Percentiles rank a stretch among this genome's conserved stretches.
Evolutionary conservation across 1,140 invertebrate genomes (phyloP).

Genomic region (Bombus cullumanus): DNA sequence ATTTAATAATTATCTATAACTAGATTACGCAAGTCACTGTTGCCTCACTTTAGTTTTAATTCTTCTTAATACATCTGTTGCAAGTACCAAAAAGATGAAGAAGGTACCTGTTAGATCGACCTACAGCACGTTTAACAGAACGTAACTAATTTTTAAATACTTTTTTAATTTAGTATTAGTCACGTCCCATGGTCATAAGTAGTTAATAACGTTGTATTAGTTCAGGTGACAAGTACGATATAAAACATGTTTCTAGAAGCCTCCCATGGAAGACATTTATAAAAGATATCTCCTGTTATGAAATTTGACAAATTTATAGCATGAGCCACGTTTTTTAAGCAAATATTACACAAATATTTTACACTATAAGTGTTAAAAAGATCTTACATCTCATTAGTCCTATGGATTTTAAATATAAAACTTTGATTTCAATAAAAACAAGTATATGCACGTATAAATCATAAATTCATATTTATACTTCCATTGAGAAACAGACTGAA

Average conservation of each 20-base stretch:
- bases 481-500: conserved; percentile 69
- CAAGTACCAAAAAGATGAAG: neutral
- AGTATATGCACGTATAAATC: conserved; percentile 9
- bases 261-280: conserved; percentile 63
- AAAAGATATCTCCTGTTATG: conserved; percentile 9
- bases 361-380: neutral
- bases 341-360: neutral
- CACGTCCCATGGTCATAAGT: conserved; percentile 58
- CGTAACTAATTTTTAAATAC: conserved; percentile 59
- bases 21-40: neutral
- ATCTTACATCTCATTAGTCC: neutral
- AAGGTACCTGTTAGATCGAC: conserved; percentile 57
- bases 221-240: conserved; percentile 59
- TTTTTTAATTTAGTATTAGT: conserved; percentile 46
- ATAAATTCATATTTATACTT: conserved; percentile 32
- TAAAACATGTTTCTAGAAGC: conserved; percentile 69
- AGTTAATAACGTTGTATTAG: conserved; percentile 57
- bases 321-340: neutral
- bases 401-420: neutral
- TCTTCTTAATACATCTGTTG: conserved; percentile 15
- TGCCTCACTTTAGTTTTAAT: neutral
- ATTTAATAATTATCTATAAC: neutral
- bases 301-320: conserved; percentile 21
- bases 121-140: conserved; percentile 67
- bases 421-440: conserved; percentile 10